These are phyloP conservation scores for Parochlus steinenii DNA, from an alignment of 2,888 invertebrate genomes.

Conservation along the genomic window DNA sequence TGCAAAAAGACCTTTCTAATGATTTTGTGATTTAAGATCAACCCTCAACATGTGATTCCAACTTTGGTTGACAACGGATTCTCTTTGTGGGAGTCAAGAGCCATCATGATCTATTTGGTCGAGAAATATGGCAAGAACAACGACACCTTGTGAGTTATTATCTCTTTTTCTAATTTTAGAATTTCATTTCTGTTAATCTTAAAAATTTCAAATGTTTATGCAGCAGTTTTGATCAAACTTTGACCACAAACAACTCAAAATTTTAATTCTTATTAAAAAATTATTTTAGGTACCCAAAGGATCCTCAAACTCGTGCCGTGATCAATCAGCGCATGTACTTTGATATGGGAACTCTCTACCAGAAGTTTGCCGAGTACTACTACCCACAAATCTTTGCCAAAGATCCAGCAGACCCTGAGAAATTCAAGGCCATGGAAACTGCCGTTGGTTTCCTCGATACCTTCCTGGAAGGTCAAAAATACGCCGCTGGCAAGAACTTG, in stretches of 20 bases:
- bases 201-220: too few species aligned
- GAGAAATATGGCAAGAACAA: slow-evolving; percentile 11
- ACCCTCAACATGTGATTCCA: slow-evolving; percentile 12
- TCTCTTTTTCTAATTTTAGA: too few species aligned
- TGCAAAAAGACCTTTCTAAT: not conserved
- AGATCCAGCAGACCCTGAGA: slow-evolving; percentile 39
- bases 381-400: slow-evolving; percentile 38
- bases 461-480: slow-evolving; percentile 47
- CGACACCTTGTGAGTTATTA: too few species aligned
- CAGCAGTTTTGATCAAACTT: too few species aligned
- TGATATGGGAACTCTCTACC: slow-evolving; percentile 51
- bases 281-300: slow-evolving; percentile 48
- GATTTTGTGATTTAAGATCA: not conserved
- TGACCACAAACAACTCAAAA: too few species aligned
- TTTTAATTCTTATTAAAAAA: slow-evolving; percentile 37
- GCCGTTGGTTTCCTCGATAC: slow-evolving; percentile 44
- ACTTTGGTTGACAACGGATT: slow-evolving; percentile 10
- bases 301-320: slow-evolving; percentile 47
- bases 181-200: too few species aligned
- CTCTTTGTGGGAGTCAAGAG: slow-evolving; percentile 8
- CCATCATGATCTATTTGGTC: slow-evolving; percentile 9
- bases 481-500: slow-evolving; percentile 43
- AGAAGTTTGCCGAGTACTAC: slow-evolving; percentile 44
- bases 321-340: slow-evolving; percentile 59
- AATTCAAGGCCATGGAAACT: slow-evolving; percentile 42